Conservation (phyloP, 2,797 vertebrate species). For the Sciurus vulgaris region DNA sequence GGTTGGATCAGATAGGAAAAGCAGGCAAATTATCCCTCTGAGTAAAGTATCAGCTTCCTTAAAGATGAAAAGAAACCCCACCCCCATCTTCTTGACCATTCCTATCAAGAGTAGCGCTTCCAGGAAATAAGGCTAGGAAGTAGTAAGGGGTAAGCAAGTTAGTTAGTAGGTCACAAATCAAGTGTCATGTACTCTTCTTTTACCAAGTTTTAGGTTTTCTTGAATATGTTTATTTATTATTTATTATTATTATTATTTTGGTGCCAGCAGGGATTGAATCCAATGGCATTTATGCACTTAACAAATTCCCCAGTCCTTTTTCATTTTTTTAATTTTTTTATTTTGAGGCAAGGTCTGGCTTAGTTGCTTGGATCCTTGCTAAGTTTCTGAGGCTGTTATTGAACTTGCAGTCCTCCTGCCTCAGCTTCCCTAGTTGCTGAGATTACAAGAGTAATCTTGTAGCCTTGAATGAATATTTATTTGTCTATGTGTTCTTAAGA, state of each 20-base stretch:
- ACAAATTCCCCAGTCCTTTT: too few species aligned
- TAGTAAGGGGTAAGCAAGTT: background rate
- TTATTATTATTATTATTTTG: too few species aligned
- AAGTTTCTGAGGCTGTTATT: too few species aligned
- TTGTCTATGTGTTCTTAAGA: background rate
- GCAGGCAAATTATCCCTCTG: background rate
- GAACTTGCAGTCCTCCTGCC: too few species aligned
- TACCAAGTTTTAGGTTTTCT: constrained; percentile 13
- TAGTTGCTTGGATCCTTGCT: too few species aligned
- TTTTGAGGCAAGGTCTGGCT: too few species aligned
- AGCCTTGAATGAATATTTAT: background rate
- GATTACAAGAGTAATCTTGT: too few species aligned
- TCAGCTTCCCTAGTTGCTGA: too few species aligned
- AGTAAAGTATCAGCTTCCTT: background rate
- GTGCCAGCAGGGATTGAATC: too few species aligned
- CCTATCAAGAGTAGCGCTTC: background rate
- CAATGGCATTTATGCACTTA: too few species aligned
- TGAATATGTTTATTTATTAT: background rate
- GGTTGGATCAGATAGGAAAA: background rate
- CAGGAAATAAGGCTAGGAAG: background rate
- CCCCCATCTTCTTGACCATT: background rate
- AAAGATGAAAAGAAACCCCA: background rate
- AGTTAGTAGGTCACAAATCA: background rate
- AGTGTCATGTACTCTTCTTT: background rate
- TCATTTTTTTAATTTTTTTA: too few species aligned